These are phyloP conservation scores for Drosophila lacicola DNA, from an alignment of 2,888 invertebrate genomes.

Conservation along the genomic window DNA sequence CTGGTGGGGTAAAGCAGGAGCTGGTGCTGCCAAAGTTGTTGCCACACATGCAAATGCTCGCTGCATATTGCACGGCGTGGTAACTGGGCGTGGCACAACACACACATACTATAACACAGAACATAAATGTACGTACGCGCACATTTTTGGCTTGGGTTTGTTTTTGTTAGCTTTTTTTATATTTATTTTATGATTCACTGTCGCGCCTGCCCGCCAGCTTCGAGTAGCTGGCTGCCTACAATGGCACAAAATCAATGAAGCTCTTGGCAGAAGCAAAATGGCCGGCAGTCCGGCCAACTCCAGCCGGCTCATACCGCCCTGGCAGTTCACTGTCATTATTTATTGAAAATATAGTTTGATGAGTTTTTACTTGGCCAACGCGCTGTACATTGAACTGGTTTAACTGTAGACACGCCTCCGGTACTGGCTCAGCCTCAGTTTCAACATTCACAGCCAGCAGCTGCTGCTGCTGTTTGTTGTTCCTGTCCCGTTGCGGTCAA, in stretches of 20 bases:
- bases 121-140: constrained; percentile 10
- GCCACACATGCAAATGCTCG: constrained; percentile 56
- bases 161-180: constrained; percentile 14
- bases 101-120: background rate
- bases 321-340: constrained; percentile 60
- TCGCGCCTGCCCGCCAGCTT: constrained; percentile 41
- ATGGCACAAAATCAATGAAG: constrained; percentile 77
- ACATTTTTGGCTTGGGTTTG: constrained; percentile 18
- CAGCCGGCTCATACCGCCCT: background rate
- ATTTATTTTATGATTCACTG: constrained; percentile 54
- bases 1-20: background rate
- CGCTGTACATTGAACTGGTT: constrained; percentile 46
- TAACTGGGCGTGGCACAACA: constrained; percentile 50
- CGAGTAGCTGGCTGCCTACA: constrained; percentile 35
- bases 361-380: constrained; percentile 67
- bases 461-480: constrained; percentile 53
- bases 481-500: constrained; percentile 59
- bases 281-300: constrained; percentile 9
- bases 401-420: constrained; percentile 25
- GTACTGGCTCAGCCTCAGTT: constrained; percentile 4
- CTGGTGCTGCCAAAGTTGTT: constrained; percentile 8
- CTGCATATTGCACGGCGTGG: constrained; percentile 32
- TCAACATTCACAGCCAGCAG: constrained; percentile 1
- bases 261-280: constrained; percentile 38
- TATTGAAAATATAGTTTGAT: constrained; percentile 81